phyloP scores from a whole-genome alignment of 2,888 invertebrate species.

The Aporophyla lueneburgensis region DNA sequence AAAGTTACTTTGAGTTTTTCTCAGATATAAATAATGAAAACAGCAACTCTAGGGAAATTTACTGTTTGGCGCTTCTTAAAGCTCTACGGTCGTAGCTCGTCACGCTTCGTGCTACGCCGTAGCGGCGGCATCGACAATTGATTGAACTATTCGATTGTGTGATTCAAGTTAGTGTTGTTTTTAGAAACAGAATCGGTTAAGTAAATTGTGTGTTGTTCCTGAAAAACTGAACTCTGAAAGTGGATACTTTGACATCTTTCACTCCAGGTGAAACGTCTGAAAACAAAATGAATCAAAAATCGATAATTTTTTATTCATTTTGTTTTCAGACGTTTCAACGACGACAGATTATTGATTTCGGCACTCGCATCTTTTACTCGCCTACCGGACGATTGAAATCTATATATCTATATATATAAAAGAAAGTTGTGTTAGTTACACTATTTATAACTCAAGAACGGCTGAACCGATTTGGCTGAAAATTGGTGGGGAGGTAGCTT shows the following conservation, averaged over 20 bases:
- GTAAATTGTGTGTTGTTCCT: background rate
- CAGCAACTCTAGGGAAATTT: conserved; percentile 44
- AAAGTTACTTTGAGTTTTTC: conserved; percentile 61
- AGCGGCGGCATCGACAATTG: conserved; percentile 1
- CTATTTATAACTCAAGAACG: too few species aligned
- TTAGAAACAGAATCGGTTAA: background rate
- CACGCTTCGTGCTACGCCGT: conserved; percentile 49
- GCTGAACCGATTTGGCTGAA: too few species aligned
- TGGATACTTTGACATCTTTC: too few species aligned
- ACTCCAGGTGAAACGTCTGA: too few species aligned
- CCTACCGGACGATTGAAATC: too few species aligned
- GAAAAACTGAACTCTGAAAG: background rate
- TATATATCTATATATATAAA: too few species aligned
- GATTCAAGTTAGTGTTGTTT: background rate
- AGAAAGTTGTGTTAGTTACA: too few species aligned
- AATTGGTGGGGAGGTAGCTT: too few species aligned
- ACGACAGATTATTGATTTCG: background rate
- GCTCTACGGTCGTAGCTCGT: conserved; percentile 25
- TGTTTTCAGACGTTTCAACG: too few species aligned
- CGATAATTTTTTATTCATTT: too few species aligned
- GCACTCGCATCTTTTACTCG: background rate
- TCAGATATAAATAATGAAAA: conserved; percentile 65
- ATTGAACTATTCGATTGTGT: conserved; percentile 1
- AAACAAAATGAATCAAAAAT: background rate
- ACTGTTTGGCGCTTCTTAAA: conserved; percentile 16